Base-by-base conservation (phyloP, 1,140 invertebrate species). In the Drosophila busckii region DNA sequence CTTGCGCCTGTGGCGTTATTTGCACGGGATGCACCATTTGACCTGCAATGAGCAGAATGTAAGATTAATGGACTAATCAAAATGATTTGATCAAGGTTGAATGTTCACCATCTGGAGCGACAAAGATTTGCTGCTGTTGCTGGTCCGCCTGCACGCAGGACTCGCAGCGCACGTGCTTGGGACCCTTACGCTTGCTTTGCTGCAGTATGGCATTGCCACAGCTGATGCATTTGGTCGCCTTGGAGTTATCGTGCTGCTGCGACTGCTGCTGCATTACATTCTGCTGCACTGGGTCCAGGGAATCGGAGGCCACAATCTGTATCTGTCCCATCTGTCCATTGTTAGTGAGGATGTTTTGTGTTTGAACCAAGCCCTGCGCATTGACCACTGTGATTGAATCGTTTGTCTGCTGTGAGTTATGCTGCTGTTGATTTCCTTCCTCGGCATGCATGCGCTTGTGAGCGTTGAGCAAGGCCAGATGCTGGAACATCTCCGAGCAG, bases 401-500 rank as follows among this genome's bases (percentile, higher is more conserved):
- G 4, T 44, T 46, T 0, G 34, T 40, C 15, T 83, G 76, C 40
- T 84, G 76, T 4, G 62, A 19, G 12, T 59, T 71, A 19, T 85
- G 83, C 34, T 85, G 75, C 26, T 87, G 84, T 2, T 52, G 61
- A 59, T 83, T 69, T 15, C 40, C 75, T 2, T 76, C 83, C 61
- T 91, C 90, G 49, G 91, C 91, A 78, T 94, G 93, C 69, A 94
- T 93, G 45, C 93, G 90, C 88, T 95, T 95, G 80, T 95, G 94
- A 70, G 94, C 92, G 87, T 94, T 94, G 0, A 95, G 86, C 29
- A 95, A 80, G 15, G 92, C 91, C 48, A 94, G 88, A 80, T 95
- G 94, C 1, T 92, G 92, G 85, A 95, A 95, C 88, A 94, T 93
- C 20, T 94, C 87, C 16, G 94, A 94, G 82, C 94, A 95, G 2